Conservation (phyloP, 2,113 vertebrate genomes). For the Pterocles gutturalis region DNA sequence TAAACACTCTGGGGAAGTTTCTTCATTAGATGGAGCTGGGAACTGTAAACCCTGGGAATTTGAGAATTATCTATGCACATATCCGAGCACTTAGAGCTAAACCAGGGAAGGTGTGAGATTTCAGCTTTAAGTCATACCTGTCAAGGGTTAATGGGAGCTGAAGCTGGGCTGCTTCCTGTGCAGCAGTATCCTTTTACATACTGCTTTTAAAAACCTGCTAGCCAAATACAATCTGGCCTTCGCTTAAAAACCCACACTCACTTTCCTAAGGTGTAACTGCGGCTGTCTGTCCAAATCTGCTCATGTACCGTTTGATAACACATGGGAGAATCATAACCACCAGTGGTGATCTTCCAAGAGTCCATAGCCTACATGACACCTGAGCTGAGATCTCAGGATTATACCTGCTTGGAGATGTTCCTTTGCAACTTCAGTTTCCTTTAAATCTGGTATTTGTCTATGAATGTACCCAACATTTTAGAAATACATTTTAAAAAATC, state of each 20-base stretch:
- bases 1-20: slow-evolving; percentile 29
- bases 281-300: slow-evolving; percentile 28
- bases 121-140: slow-evolving; percentile 62
- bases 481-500: neutral
- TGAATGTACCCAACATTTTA: neutral
- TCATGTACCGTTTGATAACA: neutral
- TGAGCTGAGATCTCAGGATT: neutral
- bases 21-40: slow-evolving; percentile 38
- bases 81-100: slow-evolving; percentile 49
- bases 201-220: slow-evolving; percentile 45
- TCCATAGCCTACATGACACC: neutral
- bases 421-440: neutral
- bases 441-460: neutral
- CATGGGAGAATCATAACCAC: neutral
- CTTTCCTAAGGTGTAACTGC: slow-evolving; percentile 3
- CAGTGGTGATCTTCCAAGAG: neutral
- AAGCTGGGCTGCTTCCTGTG: slow-evolving; percentile 43
- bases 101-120: slow-evolving; percentile 59
- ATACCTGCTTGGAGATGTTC: neutral
- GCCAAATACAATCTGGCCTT: slow-evolving; percentile 26
- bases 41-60: slow-evolving; percentile 43
- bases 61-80: slow-evolving; percentile 52
- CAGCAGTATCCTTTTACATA: slow-evolving; percentile 62
- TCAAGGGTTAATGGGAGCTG: slow-evolving; percentile 65
- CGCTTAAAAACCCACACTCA: neutral